Conservation (phyloP, 1,140 invertebrate species). For the Cryptotermes secundus region DNA sequence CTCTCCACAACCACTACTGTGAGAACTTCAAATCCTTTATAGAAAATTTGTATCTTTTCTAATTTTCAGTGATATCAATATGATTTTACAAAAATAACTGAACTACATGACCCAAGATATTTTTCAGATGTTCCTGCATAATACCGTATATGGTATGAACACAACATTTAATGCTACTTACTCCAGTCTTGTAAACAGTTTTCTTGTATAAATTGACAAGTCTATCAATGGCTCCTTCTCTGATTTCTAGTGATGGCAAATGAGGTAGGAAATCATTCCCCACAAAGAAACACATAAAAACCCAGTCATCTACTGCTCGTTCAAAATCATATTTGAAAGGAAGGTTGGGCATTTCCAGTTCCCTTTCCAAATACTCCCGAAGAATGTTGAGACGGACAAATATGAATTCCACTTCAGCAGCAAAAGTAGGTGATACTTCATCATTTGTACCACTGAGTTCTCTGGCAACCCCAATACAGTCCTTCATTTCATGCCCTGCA, state of each 20-base stretch:
- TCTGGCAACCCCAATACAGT: slow-evolving; percentile 75
- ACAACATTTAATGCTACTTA: slow-evolving; percentile 44
- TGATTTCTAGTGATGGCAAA: slow-evolving; percentile 96
- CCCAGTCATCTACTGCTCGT: slow-evolving; percentile 95
- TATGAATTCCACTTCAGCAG: slow-evolving; percentile 77
- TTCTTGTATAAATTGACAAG: slow-evolving; percentile 94
- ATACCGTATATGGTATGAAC: too few relatives aligned
- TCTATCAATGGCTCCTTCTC: slow-evolving; percentile 96
- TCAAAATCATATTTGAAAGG: slow-evolving; percentile 91
- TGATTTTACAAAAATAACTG: too few relatives aligned
- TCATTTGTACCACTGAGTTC: slow-evolving; percentile 44
- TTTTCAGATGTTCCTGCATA: too few relatives aligned
- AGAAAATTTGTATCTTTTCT: too few relatives aligned
- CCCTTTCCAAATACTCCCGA: slow-evolving; percentile 91
- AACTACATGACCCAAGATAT: too few relatives aligned
- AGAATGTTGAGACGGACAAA: slow-evolving; percentile 91
- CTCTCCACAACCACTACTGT: too few relatives aligned
- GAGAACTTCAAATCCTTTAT: too few relatives aligned
- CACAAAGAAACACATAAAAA: slow-evolving; percentile 99
- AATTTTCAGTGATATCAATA: too few relatives aligned
- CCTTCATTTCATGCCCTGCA: slow-evolving; percentile 91
- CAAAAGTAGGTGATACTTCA: slow-evolving; percentile 58
- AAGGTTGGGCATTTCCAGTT: slow-evolving; percentile 89
- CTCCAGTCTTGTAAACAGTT: slow-evolving; percentile 88
- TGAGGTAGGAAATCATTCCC: slow-evolving; percentile 99